Base-by-base conservation (phyloP, 2,113 vertebrate genomes). In the Saguinus imperator region DNA sequence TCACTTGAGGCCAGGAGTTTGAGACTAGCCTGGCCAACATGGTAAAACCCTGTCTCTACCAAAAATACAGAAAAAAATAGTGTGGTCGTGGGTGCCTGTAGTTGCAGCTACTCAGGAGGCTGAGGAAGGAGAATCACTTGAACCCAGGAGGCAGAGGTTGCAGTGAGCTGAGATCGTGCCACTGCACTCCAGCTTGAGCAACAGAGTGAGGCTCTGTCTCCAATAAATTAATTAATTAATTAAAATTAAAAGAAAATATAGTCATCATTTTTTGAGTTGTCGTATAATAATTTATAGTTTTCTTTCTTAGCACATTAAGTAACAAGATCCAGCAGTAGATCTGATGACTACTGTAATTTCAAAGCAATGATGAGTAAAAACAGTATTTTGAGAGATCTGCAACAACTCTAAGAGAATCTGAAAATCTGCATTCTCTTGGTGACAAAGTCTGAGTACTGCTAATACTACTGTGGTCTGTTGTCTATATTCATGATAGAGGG, bases 291-390 rank as follows among this genome's bases (percentile, higher is more conserved):
- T 83, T 61, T 66, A 12, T 87, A 25, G 68, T 43, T 5, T 89
- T 91, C 73, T 82, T 94, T 96, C 66, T 72, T 40, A 96, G 52
- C 61, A 81, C 43, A 86, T 48, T 64, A 64, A 64, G 27, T 66
- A 86, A 81, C 35, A 94, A 83, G 32, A 81, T 61, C n/a, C 50
- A 87, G 84, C 29, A 76, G 52, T 27, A 82, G 21, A 27, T 75
- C 27, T 64, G 58, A 76, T 68, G 37, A 82, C 73, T 64, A 32
- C 12, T 64, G 61, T 88, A 27, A 66, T 66, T 76, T 94, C 82
- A 73, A 76, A 96, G 55, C 48, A 52, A 61, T 10, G n/a, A 66
- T 25, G 85, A 86, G 27, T 81, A 45, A 77, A 91, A 95, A 92
- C 43, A 52, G 8, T 76, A 91, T 45, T 79, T 84, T 50, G 23